phyloP scores from a whole-genome alignment of 1,140 invertebrate genomes.

The Coboldia fuscipes region DNA sequence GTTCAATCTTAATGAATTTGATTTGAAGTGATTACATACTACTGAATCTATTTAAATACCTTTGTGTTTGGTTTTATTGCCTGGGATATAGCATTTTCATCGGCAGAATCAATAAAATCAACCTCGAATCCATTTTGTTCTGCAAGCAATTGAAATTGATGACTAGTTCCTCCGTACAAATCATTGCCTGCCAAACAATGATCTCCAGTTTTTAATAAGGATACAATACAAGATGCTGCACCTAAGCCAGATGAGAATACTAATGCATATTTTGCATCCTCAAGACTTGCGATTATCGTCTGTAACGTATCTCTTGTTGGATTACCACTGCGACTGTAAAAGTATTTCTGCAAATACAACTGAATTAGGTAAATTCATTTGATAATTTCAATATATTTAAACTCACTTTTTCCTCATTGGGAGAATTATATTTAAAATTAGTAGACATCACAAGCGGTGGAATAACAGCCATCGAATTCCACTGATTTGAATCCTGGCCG shows the following conservation, averaged over 20 bases:
- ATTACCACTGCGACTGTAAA: slow-evolving; percentile 59
- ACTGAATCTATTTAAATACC: slow-evolving; percentile 26
- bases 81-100: slow-evolving; percentile 31
- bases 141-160: slow-evolving; percentile 23
- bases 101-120: slow-evolving; percentile 48
- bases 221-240: slow-evolving; percentile 33
- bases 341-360: slow-evolving; percentile 30
- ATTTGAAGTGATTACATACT: slow-evolving; percentile 34
- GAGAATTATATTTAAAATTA: slow-evolving; percentile 79
- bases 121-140: slow-evolving; percentile 33
- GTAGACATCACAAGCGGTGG: slow-evolving; percentile 78
- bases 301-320: slow-evolving; percentile 52
- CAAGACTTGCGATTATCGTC: slow-evolving; percentile 45
- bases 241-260: slow-evolving; percentile 52
- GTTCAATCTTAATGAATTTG: slow-evolving; percentile 25
- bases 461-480: slow-evolving; percentile 47
- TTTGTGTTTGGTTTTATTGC: slow-evolving; percentile 51
- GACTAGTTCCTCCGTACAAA: slow-evolving; percentile 54
- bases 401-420: slow-evolving; percentile 48
- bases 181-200: slow-evolving; percentile 57
- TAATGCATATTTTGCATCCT: slow-evolving; percentile 44
- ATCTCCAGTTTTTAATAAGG: slow-evolving; percentile 44
- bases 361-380: neutral
- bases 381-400: slow-evolving; percentile 9
- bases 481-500: slow-evolving; percentile 76